A percentile compares a stretch with the other conserved stretches of the same genome.
Evolutionary conservation across 1,140 invertebrate species (phyloP).

Genomic region (Brachionus plicatilis): DNA sequence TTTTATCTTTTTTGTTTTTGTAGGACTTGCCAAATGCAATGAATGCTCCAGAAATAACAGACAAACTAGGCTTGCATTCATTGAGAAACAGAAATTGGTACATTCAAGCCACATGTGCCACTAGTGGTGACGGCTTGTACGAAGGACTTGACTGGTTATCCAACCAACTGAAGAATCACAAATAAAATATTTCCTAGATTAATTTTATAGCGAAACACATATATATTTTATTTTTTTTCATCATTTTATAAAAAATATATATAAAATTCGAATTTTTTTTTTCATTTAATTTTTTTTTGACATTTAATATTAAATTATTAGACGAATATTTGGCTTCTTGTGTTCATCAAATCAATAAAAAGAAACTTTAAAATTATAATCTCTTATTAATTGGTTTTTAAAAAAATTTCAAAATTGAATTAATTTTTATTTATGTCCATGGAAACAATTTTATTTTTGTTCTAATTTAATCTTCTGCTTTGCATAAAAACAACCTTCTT

Average conservation of each 20-base stretch:
- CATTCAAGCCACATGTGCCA: slow-evolving; percentile 86
- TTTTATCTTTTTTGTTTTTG: neutral
- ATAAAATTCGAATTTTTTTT: slow-evolving; percentile 17
- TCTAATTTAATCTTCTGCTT: too few species aligned
- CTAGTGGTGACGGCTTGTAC: slow-evolving; percentile 89
- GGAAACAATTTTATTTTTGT: too few species aligned
- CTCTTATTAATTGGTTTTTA: neutral
- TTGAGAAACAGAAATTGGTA: slow-evolving; percentile 70
- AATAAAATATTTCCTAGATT: slow-evolving; percentile 27
- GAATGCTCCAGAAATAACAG: slow-evolving; percentile 89
- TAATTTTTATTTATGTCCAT: too few species aligned
- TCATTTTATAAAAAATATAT: slow-evolving; percentile 29
- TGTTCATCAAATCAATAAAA: neutral
- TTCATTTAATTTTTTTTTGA: neutral
- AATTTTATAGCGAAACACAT: slow-evolving; percentile 24
- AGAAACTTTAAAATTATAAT: neutral
- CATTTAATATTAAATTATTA: slow-evolving; percentile 8
- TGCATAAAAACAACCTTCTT: too few species aligned
- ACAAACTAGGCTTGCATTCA: slow-evolving; percentile 84
- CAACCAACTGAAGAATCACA: slow-evolving; percentile 71
- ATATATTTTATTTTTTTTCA: slow-evolving; percentile 12
- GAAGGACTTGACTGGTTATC: slow-evolving; percentile 96
- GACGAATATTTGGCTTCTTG: neutral
- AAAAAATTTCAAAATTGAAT: too few species aligned
- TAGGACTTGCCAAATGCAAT: slow-evolving; percentile 91